Evolutionary conservation across 1,140 invertebrate genomes (phyloP).

Genomic region (Anastrepha obliqua): DNA sequence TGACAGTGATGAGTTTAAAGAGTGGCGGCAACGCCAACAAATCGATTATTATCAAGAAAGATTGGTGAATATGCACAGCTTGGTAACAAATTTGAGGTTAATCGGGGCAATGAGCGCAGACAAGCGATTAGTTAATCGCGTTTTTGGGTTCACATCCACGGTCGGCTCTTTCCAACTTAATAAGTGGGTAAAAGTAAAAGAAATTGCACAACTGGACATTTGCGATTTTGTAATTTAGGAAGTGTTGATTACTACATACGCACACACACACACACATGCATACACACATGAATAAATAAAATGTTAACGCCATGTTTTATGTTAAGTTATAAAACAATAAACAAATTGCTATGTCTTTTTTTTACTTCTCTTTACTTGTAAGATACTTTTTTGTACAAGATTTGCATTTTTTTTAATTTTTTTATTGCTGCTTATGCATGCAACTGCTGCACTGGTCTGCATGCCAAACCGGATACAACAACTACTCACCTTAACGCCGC

Average conservation of each 20-base stretch:
- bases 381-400: background rate
- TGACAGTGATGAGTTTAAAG: constrained; percentile 78
- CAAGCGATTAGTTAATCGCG: background rate
- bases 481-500: background rate
- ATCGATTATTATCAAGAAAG: constrained; percentile 16
- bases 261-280: no score
- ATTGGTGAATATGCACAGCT: background rate
- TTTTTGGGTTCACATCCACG: background rate
- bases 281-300: background rate
- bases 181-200: background rate
- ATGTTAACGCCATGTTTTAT: constrained; percentile 18
- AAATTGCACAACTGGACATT: background rate
- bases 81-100: background rate
- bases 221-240: background rate
- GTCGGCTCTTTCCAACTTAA: background rate
- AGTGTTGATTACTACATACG: background rate
- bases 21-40: constrained; percentile 1
- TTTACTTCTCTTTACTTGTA: background rate
- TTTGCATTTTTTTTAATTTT: background rate
- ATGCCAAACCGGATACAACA: constrained; percentile 25
- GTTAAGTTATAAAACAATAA: constrained; percentile 11
- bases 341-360: background rate
- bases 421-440: background rate
- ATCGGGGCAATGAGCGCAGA: background rate
- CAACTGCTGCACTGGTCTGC: background rate